phyloP scores from a whole-genome alignment of 2,113 vertebrate genomes.

The Ciconia boyciana region DNA sequence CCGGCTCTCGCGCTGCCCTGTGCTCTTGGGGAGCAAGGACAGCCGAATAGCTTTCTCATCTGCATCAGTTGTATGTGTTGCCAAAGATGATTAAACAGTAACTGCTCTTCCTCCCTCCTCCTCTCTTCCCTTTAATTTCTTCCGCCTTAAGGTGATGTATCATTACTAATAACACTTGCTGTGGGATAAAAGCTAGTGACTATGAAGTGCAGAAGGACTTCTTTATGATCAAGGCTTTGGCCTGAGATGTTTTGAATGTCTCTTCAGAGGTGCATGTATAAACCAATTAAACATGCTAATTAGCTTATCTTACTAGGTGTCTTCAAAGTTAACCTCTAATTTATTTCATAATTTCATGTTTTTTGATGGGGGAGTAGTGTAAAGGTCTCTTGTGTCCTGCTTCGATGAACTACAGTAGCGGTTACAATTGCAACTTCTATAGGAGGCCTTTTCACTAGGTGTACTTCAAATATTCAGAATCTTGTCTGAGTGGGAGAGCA shows the following conservation, averaged over 20 bases:
- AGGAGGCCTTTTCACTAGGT: neutral
- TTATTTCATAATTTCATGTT: neutral
- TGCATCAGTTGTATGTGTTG: rapidly evolving
- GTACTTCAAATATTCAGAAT: neutral
- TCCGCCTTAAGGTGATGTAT: neutral
- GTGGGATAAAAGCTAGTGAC: neutral
- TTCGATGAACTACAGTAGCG: neutral
- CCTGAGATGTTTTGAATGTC: neutral
- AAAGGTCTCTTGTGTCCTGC: neutral
- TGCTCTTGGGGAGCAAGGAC: neutral
- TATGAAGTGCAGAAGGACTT: neutral
- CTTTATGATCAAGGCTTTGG: neutral
- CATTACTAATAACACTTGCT: rapidly evolving
- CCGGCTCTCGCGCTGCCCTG: neutral
- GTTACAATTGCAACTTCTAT: rapidly evolving
- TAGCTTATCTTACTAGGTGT: neutral
- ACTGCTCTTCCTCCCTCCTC: neutral
- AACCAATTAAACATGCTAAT: neutral
- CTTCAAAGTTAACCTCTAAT: neutral
- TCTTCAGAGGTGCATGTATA: neutral
- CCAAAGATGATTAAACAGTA: neutral
- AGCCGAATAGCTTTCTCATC: neutral
- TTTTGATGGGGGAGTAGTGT: neutral
- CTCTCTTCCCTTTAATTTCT: neutral
- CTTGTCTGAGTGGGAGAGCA: neutral